These are phyloP conservation scores for Montipora foliosa DNA, from an alignment of 64 coral and sea anemone genomes.

Conservation along the genomic window DNA sequence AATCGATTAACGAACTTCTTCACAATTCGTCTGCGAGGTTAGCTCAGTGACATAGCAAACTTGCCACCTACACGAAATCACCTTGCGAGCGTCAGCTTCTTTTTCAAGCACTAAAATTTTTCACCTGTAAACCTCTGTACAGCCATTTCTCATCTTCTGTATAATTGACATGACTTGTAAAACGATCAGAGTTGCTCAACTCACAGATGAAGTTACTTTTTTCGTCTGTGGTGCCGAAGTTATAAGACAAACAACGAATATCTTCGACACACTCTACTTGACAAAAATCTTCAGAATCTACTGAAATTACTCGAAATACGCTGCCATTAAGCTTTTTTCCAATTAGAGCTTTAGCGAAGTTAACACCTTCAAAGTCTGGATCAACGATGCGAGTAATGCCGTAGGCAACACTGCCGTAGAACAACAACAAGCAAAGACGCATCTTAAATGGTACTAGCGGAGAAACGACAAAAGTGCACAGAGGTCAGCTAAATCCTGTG, in stretches of 20 bases:
- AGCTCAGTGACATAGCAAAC: too few relatives aligned
- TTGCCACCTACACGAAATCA: too few relatives aligned
- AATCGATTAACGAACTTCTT: too few relatives aligned
- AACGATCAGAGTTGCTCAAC: conserved; percentile 5
- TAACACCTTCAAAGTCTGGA: not conserved
- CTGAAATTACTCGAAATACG: not conserved
- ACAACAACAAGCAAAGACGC: not conserved
- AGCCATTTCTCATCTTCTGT: not conserved
- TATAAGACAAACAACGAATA: not conserved
- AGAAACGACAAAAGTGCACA: too few relatives aligned
- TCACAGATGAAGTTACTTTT: not conserved
- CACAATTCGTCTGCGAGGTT: too few relatives aligned
- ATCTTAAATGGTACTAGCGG: not conserved
- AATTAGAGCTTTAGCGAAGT: not conserved
- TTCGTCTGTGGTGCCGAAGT: not conserved
- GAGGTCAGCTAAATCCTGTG: too few relatives aligned
- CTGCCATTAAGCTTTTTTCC: conserved; percentile 6
- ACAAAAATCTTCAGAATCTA: not conserved
- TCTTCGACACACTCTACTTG: not conserved
- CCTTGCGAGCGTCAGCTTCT: too few relatives aligned
- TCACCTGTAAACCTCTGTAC: not conserved
- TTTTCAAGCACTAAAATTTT: too few relatives aligned
- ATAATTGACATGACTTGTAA: not conserved
- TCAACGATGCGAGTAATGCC: not conserved
- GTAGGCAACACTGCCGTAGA: not conserved